Evolutionary conservation across 1,140 invertebrate genomes (phyloP), one percentile per base, ranked within the genome.

Genomic region (Drosophila mayri): DNA sequence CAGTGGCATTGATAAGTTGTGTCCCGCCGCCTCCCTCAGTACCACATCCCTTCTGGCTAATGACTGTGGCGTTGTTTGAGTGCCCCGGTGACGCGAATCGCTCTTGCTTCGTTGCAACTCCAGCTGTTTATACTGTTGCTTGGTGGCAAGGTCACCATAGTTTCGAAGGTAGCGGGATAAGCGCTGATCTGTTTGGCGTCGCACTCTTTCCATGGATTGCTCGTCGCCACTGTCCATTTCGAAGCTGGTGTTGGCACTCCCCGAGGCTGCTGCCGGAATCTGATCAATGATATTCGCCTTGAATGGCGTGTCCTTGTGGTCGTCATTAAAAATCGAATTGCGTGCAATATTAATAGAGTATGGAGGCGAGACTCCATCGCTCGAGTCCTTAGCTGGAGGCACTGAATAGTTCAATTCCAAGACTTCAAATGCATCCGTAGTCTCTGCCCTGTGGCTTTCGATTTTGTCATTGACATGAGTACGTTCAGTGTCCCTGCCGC

Each of bases 1-100:
- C n/a, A 92, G 46, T 9, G 91, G 91, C 90, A 92, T 91, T 4
- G 91, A 92, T 4, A 92, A 64, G 82, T 91, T 92, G 18, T 86
- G 81, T 9, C 86, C 70, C 5, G 73, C 63, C 4, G 80, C 44
- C 43, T 92, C 91, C 11, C 72, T 70, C 8, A 92, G 49, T 8
- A 92, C 91, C 22, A 92, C 67, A 76, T 92, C 91, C 1, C 91
- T 67, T 10, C 91, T 62, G 1, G 49, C 75, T 8, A 78, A 30
- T 0, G 71, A 61, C 6, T 67, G 58, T 0, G 91, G 87, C 0
- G 58, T 91, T 9, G 91, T 92, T 62, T 92, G 91, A 54, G 91
- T 92, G 28, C 88, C 81, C 4, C 88, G 71, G 47, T 91, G 60
- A 8, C 80, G 79, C 0, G 82, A 90, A 14, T 85, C 88, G 30